Evolutionary conservation across 1,140 invertebrate species (phyloP).

Genomic region (Reticulitermes speratus): DNA sequence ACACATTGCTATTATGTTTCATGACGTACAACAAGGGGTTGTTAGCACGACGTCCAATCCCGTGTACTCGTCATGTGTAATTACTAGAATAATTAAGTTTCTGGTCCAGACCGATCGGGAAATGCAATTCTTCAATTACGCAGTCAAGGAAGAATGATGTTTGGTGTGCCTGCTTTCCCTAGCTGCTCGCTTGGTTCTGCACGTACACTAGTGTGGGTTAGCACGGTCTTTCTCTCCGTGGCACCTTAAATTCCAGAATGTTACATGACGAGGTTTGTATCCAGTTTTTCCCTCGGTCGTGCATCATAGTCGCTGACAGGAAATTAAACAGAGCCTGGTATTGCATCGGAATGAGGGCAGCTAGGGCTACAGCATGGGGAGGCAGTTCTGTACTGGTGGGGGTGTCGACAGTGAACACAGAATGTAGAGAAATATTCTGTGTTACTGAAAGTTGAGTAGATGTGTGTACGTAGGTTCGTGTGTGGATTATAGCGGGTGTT

Average conservation of each 20-base stretch:
- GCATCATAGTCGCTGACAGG: conserved; percentile 23
- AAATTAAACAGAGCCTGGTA: conserved; percentile 23
- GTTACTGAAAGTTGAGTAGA: neutral
- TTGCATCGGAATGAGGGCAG: conserved; percentile 22
- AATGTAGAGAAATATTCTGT: conserved; percentile 1
- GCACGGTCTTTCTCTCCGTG: neutral
- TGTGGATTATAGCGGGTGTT: neutral
- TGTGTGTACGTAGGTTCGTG: neutral
- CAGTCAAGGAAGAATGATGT: too few relatives aligned
- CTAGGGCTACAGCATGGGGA: neutral
- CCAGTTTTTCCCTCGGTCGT: conserved; percentile 17
- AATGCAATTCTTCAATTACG: too few relatives aligned
- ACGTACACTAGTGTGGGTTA: neutral
- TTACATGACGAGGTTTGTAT: neutral
- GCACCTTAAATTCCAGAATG: conserved; percentile 12
- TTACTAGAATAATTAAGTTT: too few relatives aligned
- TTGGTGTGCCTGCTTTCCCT: too few relatives aligned
- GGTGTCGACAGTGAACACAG: neutral
- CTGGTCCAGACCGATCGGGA: too few relatives aligned
- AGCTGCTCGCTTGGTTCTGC: too few relatives aligned
- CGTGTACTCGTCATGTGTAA: too few relatives aligned
- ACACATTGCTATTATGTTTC: too few relatives aligned
- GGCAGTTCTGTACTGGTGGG: neutral
- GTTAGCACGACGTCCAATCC: too few relatives aligned
- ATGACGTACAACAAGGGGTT: too few relatives aligned